Base-by-base conservation (phyloP, 2,888 invertebrate genomes). In the Eumacrocentrus americanus region DNA sequence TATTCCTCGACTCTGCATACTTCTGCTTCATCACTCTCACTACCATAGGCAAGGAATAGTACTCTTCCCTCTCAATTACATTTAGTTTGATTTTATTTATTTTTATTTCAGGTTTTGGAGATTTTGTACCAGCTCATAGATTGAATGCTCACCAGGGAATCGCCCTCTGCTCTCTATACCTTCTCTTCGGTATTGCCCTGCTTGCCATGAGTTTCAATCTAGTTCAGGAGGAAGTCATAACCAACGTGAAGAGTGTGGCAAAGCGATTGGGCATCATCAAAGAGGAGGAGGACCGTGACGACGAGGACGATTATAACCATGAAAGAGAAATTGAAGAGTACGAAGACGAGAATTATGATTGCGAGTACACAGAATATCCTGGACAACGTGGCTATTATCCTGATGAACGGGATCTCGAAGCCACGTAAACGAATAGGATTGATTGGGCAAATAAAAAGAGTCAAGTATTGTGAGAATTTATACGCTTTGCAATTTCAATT, bases 201-300 rank as follows among this genome's bases (percentile, higher is more conserved):
- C 83, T 97, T 66, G 96, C 96, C 23, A 98, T 97, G 97, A 94
- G 94, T 72, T 97, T 97, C 82, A 97, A 97, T 84, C 83, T 97
- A 76, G 95, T 97, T 44, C 96, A 95, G 80, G 95, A 95, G 77
- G 94, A 95, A 81, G 94, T 95, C 7, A 92, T 94, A 65, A 91
- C 90, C 61, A 92, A 91, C 75, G 94, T 95, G 3, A 93, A 94
- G 72, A 87, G 89, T 62, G 89, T 95, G 6, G 95, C 94, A 18
- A 91, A 90, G 70, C 88, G 90, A 60, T 85, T 95, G 58, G 95
- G 95, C 42, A 95, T 95, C 78, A 89, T 95, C 70, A 94, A 94
- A 78, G 89, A 91, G 61, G 89, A 91, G 61, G 86, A 87, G 18
- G 83, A 84, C 44, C 84, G 85, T 34, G 87, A 88, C 40, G 88